A percentile compares a stretch with the other conserved stretches of the same genome.
These are phyloP conservation scores for Phalera bucephala DNA, from an alignment of 2,888 invertebrate genomes.

Conservation along the genomic window DNA sequence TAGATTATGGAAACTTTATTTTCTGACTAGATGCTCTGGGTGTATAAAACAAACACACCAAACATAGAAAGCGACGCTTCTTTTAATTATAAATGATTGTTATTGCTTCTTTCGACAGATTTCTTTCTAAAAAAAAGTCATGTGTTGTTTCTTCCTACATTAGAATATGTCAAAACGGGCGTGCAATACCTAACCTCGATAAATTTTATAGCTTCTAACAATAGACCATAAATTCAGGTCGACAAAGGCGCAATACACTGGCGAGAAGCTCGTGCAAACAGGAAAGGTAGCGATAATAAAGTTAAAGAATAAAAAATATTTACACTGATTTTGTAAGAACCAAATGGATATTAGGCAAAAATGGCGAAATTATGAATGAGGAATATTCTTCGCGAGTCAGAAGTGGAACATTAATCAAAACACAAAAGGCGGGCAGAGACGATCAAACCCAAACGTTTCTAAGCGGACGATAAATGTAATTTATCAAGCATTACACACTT, in stretches of 20 bases:
- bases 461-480: conserved; percentile 32
- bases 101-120: no score
- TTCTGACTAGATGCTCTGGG: no score
- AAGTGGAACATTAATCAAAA: conserved; percentile 13
- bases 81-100: no score
- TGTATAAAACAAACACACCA: no score
- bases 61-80: no score
- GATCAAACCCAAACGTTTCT: conserved; percentile 22
- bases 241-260: conserved; percentile 24
- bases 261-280: conserved; percentile 7
- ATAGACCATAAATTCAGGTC: conserved; percentile 57
- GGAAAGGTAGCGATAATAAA: conserved; percentile 17
- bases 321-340: conserved; percentile 7
- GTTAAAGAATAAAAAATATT: conserved; percentile 8
- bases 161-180: conserved; percentile 34
- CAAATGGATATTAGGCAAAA: not conserved
- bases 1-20: no score
- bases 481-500: conserved; percentile 38
- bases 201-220: conserved; percentile 56
- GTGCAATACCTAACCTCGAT: conserved; percentile 36
- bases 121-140: conserved; percentile 4
- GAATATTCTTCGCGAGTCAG: conserved; percentile 6
- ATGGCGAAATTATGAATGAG: conserved; percentile 6
- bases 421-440: no score
- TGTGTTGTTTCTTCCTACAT: conserved; percentile 4